Conservation (phyloP, 2,113 vertebrate species). For the Tor tambroides region DNA sequence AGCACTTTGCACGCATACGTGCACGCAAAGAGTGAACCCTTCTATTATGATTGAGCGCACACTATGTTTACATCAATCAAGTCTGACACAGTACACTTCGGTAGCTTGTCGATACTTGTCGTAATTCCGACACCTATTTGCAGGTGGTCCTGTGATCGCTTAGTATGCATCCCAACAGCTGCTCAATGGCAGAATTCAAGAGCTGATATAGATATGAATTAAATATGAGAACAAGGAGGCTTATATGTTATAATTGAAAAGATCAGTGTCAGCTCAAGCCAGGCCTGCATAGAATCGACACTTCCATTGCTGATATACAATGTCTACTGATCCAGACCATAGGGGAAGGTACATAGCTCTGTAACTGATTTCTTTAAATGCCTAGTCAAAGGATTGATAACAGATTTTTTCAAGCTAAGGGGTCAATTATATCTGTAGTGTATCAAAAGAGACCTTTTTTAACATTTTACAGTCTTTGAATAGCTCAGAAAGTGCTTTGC, state of each 20-base stretch:
- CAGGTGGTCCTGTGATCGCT: slow-evolving; percentile 16
- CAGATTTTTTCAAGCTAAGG: background rate
- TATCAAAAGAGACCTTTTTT: background rate
- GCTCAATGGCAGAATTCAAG: background rate
- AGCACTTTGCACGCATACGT: background rate
- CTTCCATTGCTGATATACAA: slow-evolving; percentile 7
- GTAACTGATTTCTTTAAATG: slow-evolving; percentile 13
- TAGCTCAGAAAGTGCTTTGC: background rate
- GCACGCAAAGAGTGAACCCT: background rate
- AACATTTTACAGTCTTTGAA: background rate
- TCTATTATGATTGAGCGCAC: background rate
- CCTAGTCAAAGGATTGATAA: background rate
- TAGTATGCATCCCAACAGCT: background rate
- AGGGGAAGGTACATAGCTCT: slow-evolving; percentile 7
- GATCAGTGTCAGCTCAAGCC: background rate
- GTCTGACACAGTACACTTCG: slow-evolving; percentile 12
- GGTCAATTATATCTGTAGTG: background rate
- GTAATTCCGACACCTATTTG: slow-evolving; percentile 9
- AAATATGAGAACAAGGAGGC: slow-evolving; percentile 15
- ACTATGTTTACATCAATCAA: slow-evolving; percentile 21
- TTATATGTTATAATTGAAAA: slow-evolving; percentile 28
- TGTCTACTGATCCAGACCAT: background rate
- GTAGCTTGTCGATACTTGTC: slow-evolving; percentile 19
- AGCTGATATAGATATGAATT: slow-evolving; percentile 19
- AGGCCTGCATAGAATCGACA: background rate